These are phyloP conservation scores for Phenganax stokvisi DNA, from an alignment of 92 coral and sea anemone species.

Conservation along the genomic window DNA sequence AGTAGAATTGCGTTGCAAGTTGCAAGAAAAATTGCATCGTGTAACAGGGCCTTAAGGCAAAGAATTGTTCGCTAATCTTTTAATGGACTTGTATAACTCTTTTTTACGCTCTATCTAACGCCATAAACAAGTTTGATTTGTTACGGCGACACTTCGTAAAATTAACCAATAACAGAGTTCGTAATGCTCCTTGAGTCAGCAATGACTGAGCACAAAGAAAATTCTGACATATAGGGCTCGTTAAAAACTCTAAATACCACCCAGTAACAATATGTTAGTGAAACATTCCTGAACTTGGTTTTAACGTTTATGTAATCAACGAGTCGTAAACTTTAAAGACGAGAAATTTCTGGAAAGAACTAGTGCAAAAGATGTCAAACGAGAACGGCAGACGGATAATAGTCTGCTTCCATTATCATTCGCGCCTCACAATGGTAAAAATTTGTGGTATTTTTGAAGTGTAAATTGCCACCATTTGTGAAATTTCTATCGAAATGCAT, in stretches of 20 bases:
- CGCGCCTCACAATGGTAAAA: background rate
- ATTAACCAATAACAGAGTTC: too few relatives aligned
- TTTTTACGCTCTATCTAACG: too few relatives aligned
- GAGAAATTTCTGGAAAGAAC: background rate
- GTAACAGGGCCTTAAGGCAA: too few relatives aligned
- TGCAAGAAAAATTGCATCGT: too few relatives aligned
- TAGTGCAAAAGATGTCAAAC: slow-evolving; percentile 2
- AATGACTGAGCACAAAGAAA: too few relatives aligned
- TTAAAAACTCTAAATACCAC: background rate
- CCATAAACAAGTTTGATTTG: too few relatives aligned
- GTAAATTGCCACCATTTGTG: slow-evolving; percentile 1
- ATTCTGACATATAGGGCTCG: too few relatives aligned
- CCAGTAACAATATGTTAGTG: background rate
- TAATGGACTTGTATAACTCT: too few relatives aligned
- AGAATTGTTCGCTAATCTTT: too few relatives aligned
- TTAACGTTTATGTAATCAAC: background rate
- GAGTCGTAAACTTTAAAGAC: slow-evolving; percentile 6
- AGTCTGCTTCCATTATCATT: background rate
- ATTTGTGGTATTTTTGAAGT: background rate
- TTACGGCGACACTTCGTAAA: too few relatives aligned
- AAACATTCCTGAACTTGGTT: background rate
- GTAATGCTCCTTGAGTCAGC: too few relatives aligned
- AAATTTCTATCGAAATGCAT: background rate
- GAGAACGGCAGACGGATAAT: background rate
- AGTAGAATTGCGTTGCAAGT: too few relatives aligned